Conservation (phyloP, 2,888 invertebrate genomes). For the Eucriotettix oculatus region DNA sequence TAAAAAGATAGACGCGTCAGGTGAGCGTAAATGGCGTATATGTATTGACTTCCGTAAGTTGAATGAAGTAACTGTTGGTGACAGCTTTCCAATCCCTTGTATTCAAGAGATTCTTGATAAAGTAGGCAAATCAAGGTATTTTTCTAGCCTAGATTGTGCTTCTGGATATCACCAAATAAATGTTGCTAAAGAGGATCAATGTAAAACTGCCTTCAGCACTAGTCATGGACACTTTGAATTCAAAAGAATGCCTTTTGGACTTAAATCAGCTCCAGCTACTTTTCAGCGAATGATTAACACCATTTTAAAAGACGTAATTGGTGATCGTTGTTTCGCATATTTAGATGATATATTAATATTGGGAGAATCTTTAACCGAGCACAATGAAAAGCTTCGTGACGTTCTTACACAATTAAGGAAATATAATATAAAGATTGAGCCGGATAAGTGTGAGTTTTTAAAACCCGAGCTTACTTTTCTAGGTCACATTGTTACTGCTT, state of each 20-base stretch:
- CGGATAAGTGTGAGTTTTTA: slow-evolving; percentile 1
- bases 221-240: slow-evolving; percentile 12
- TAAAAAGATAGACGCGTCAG: slow-evolving; percentile 16
- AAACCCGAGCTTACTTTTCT: slow-evolving; percentile 17
- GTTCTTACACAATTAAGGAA: not conserved
- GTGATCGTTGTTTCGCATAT: slow-evolving; percentile 16
- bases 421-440: not conserved
- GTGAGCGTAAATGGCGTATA: not conserved
- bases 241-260: slow-evolving; percentile 19
- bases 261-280: slow-evolving; percentile 18
- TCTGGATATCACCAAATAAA: slow-evolving; percentile 20
- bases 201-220: slow-evolving; percentile 18
- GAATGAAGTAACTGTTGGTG: slow-evolving; percentile 4
- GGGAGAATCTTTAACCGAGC: not conserved
- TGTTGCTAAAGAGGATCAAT: slow-evolving; percentile 14
- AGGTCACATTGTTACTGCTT: slow-evolving; percentile 22
- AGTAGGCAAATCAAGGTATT: slow-evolving; percentile 18
- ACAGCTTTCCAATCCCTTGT: too few species aligned
- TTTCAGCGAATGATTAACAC: slow-evolving; percentile 21
- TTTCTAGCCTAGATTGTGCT: slow-evolving; percentile 19
- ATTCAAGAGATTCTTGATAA: not conserved
- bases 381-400: not conserved
- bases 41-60: slow-evolving; percentile 17
- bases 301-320: slow-evolving; percentile 17
- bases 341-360: slow-evolving; percentile 18